These are phyloP conservation scores for Drosophila seclusa DNA, from an alignment of 2,888 invertebrate species.

Conservation along the genomic window DNA sequence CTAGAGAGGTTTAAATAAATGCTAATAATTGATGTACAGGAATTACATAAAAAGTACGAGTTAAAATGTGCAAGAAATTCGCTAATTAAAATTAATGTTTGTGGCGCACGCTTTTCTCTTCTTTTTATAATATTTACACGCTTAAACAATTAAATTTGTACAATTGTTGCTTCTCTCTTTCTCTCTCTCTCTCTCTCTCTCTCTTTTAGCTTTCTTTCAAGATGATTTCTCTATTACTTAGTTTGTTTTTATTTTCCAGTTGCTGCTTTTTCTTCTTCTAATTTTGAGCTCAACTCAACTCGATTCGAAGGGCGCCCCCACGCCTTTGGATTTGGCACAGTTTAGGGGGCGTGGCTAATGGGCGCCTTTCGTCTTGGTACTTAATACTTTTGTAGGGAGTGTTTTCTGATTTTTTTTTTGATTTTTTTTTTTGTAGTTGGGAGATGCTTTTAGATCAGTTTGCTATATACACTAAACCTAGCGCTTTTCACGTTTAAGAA, in stretches of 20 bases:
- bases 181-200: conserved; percentile 10
- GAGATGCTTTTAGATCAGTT: conserved; percentile 23
- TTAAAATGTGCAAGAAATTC: conserved; percentile 63
- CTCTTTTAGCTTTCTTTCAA: conserved; percentile 9
- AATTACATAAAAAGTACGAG: conserved; percentile 47
- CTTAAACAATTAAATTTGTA: conserved; percentile 69
- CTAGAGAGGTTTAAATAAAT: conserved; percentile 54
- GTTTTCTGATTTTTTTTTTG: neutral
- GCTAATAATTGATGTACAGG: conserved; percentile 57
- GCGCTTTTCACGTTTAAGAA: conserved; percentile 66
- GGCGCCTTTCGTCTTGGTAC: conserved; percentile 15
- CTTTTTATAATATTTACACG: conserved; percentile 64
- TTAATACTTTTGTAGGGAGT: conserved; percentile 56
- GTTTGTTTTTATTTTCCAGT: neutral
- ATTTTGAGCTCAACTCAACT: conserved; percentile 76
- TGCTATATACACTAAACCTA: conserved; percentile 63
- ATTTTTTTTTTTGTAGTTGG: conserved; percentile 4
- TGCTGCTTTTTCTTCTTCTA: conserved; percentile 4
- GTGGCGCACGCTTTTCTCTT: conserved; percentile 18
- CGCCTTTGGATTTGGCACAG: conserved; percentile 59
- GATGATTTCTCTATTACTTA: conserved; percentile 15
- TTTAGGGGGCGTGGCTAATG: conserved; percentile 43
- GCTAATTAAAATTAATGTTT: conserved; percentile 70
- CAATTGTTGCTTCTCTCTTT: conserved; percentile 43
- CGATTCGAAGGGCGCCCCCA: conserved; percentile 21